Evolutionary conservation across 2,888 invertebrate genomes (phyloP).

Genomic region (Vesta saturnalis): DNA sequence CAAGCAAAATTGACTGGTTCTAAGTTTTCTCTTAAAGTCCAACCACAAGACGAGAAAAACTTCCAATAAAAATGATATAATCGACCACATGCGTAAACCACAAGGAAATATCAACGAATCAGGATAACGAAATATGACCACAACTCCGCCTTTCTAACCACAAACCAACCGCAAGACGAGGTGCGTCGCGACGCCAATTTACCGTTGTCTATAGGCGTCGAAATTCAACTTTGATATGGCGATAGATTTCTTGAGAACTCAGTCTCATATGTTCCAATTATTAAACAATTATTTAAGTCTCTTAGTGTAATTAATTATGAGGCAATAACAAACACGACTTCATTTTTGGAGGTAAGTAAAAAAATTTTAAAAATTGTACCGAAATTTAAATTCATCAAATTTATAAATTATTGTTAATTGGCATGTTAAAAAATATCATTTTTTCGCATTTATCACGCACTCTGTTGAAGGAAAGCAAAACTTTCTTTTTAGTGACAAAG

Average conservation of each 20-base stretch:
- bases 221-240: slow-evolving; percentile 29
- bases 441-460: slow-evolving; percentile 48
- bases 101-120: slow-evolving; percentile 68
- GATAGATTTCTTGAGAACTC: slow-evolving; percentile 18
- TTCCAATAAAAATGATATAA: slow-evolving; percentile 63
- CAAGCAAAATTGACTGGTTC: slow-evolving; percentile 8
- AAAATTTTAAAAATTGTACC: too few relatives aligned
- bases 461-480: slow-evolving; percentile 55
- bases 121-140: slow-evolving; percentile 68
- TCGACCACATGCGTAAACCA: slow-evolving; percentile 67
- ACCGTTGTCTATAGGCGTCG: slow-evolving; percentile 48
- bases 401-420: background rate
- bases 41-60: slow-evolving; percentile 44
- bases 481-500: slow-evolving; percentile 50
- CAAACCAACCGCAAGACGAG: slow-evolving; percentile 67
- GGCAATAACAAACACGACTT: too few relatives aligned
- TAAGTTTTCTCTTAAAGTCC: slow-evolving; percentile 33
- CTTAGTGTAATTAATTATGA: background rate
- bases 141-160: slow-evolving; percentile 73
- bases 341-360: too few relatives aligned
- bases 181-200: slow-evolving; percentile 60
- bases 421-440: background rate
- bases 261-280: background rate
- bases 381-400: too few relatives aligned
- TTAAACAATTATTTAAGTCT: background rate